These are phyloP conservation scores for Hoplostethus atlanticus DNA, from an alignment of 2,797 vertebrate genomes.

Conservation along the genomic window DNA sequence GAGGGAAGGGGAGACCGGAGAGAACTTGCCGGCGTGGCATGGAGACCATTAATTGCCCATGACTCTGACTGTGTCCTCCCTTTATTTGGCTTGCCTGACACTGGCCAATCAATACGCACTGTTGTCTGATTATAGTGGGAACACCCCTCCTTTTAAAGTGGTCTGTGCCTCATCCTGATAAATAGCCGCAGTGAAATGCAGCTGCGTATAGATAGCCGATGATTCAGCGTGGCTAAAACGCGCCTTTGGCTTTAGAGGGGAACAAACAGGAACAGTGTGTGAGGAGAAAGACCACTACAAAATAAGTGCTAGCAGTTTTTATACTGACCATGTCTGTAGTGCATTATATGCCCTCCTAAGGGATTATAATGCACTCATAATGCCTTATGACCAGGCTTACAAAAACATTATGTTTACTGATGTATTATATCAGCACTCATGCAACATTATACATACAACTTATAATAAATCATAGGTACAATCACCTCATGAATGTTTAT, in stretches of 20 bases:
- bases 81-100: slow-evolving; percentile 58
- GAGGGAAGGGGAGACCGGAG: slow-evolving; percentile 18
- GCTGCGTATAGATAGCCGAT: slow-evolving; percentile 18
- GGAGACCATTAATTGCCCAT: slow-evolving; percentile 70
- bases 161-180: slow-evolving; percentile 63
- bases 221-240: background rate
- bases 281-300: background rate
- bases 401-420: no score
- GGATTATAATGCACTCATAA: no score
- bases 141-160: slow-evolving; percentile 63
- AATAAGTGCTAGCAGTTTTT: no score
- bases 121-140: slow-evolving; percentile 67
- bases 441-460: no score
- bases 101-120: slow-evolving; percentile 67
- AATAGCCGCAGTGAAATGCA: slow-evolving; percentile 48
- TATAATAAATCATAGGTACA: no score
- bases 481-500: no score
- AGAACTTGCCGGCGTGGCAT: slow-evolving; percentile 40
- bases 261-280: slow-evolving; percentile 10
- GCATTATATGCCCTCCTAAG: no score
- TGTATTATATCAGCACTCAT: no score
- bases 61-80: slow-evolving; percentile 69
- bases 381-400: no score
- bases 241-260: background rate
- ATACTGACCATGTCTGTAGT: no score